A percentile compares a stretch with the other conserved stretches of the same genome.
Conservation (phyloP, 2,888 invertebrate species). For the Rotaria macrura region DNA sequence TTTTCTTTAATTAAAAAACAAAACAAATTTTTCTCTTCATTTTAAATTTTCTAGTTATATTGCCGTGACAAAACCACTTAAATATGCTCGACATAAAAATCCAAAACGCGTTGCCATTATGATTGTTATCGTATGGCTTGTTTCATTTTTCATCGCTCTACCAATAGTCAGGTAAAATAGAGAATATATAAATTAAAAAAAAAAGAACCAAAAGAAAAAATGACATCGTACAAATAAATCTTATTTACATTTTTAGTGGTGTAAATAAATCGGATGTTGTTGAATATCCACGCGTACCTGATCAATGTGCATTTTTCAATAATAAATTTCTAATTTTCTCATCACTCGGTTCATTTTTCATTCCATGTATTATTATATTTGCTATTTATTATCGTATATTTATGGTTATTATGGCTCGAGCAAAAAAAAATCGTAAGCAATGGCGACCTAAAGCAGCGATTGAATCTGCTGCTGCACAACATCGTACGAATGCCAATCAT, state of each 20-base stretch:
- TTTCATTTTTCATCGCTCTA: constrained; percentile 83
- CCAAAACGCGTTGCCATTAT: constrained; percentile 73
- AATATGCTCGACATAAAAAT: constrained; percentile 96
- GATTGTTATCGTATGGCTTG: constrained; percentile 85
- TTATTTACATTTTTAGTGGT: neutral
- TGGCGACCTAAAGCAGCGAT: constrained; percentile 1
- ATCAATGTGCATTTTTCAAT: constrained; percentile 80
- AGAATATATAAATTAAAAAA: too few relatives aligned
- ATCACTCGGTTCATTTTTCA: constrained; percentile 92
- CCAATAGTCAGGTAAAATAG: constrained; percentile 93
- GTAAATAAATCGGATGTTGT: neutral
- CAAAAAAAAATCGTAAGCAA: constrained; percentile 35
- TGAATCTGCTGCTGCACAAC: neutral
- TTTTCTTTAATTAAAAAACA: neutral
- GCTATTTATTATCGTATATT: constrained; percentile 93
- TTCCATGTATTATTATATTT: constrained; percentile 87
- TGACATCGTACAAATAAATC: too few relatives aligned
- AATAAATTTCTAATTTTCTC: constrained; percentile 95
- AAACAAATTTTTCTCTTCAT: neutral
- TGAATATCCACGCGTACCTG: constrained; percentile 21
- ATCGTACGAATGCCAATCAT: neutral
- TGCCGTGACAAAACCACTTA: constrained; percentile 94
- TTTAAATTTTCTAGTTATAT: constrained; percentile 65
- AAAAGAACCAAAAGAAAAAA: too few relatives aligned
- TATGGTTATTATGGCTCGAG: constrained; percentile 60